A percentile compares a stretch with the other conserved stretches of the same genome.
Evolutionary conservation across 2,797 vertebrate genomes (phyloP).

Genomic region (Dallia pectoralis): DNA sequence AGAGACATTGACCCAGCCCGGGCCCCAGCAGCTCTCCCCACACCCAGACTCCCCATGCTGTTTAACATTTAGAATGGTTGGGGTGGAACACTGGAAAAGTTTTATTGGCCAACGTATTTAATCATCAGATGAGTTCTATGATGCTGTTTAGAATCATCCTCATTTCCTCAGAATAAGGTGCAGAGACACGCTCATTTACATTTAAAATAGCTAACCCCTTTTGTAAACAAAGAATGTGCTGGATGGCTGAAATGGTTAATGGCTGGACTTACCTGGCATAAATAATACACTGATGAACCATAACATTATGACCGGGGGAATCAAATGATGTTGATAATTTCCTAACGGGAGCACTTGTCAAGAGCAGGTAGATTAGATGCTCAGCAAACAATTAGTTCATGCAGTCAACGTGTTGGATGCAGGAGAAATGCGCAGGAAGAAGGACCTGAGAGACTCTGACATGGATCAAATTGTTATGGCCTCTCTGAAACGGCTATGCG

Average conservation of each 20-base stretch:
- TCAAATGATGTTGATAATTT: no score
- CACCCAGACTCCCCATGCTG: slow-evolving; percentile 13
- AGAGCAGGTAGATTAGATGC: no score
- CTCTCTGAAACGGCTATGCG: no score
- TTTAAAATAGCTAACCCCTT: not conserved
- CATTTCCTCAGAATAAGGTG: not conserved
- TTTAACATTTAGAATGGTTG: slow-evolving; percentile 29
- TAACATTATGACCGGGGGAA: no score
- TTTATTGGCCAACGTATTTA: not conserved
- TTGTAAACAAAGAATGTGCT: not conserved
- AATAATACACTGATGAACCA: not conserved
- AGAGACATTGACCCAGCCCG: slow-evolving; percentile 31
- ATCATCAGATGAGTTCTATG: not conserved
- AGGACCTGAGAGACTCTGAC: no score
- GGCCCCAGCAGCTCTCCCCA: not conserved
- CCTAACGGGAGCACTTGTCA: no score
- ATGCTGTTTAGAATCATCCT: not conserved
- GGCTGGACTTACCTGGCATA: not conserved
- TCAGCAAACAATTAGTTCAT: no score
- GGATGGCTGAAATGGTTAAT: not conserved
- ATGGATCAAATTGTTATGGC: no score
- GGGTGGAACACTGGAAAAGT: slow-evolving; percentile 4
- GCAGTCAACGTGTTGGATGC: no score
- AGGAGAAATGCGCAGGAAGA: no score
- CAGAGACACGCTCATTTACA: not conserved